Conservation (phyloP, 2,888 invertebrate species). For the Chaitophorus viminalis region DNA sequence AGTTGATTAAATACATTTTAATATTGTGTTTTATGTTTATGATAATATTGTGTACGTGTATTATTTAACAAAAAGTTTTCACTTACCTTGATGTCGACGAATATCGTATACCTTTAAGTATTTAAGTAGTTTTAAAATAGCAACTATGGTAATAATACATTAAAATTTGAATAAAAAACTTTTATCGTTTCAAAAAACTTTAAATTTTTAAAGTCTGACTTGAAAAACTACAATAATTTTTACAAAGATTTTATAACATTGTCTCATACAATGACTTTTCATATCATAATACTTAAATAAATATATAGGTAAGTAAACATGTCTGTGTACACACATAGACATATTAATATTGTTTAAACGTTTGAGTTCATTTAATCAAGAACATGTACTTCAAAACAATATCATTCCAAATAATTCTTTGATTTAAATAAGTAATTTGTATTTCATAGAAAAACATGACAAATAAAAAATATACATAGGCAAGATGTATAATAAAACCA, state of each 20-base stretch:
- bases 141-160: neutral
- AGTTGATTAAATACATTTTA: neutral
- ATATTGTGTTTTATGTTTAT: slow-evolving; percentile 18
- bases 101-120: neutral
- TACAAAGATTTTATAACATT: neutral
- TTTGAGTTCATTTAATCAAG: neutral
- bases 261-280: neutral
- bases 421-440: slow-evolving; percentile 1
- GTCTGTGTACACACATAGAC: no score
- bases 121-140: slow-evolving; percentile 8
- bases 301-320: no score
- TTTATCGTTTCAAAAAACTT: neutral
- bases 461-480: slow-evolving; percentile 39
- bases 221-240: neutral
- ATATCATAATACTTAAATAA: neutral
- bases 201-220: neutral
- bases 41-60: neutral
- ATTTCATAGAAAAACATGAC: slow-evolving; percentile 21
- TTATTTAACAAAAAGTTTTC: slow-evolving; percentile 23
- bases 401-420: neutral
- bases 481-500: slow-evolving; percentile 1
- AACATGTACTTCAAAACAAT: neutral
- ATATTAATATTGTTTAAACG: no score
- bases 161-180: slow-evolving; percentile 13
- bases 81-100: slow-evolving; percentile 16